These are phyloP conservation scores for Spisula solida DNA, from an alignment of 2,888 invertebrate genomes.

Conservation along the genomic window DNA sequence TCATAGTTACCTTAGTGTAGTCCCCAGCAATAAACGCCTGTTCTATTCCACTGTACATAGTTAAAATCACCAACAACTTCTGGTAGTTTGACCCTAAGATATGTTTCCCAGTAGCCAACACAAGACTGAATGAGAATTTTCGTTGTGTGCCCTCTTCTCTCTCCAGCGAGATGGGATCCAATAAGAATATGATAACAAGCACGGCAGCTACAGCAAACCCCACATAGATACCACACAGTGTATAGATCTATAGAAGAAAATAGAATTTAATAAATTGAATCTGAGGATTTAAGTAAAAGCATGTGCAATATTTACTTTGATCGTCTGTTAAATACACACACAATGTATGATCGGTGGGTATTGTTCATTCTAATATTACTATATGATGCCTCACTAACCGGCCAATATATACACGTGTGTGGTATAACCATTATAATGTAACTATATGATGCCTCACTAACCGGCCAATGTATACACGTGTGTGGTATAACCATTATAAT, in stretches of 20 bases:
- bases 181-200: conserved; percentile 94
- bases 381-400: background rate
- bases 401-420: no score
- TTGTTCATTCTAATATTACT: background rate
- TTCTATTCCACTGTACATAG: conserved; percentile 98
- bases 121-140: conserved; percentile 73
- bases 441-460: background rate
- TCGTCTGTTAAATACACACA: background rate
- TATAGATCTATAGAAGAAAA: conserved; percentile 91
- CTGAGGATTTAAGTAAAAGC: background rate
- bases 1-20: conserved; percentile 88
- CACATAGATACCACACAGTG: conserved; percentile 95
- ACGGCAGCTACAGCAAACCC: conserved; percentile 95
- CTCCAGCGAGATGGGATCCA: conserved; percentile 90
- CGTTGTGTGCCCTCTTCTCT: conserved; percentile 66
- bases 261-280: background rate
- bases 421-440: background rate
- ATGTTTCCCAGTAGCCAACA: conserved; percentile 93
- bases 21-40: conserved; percentile 97
- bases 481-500: no score
- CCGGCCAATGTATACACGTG: background rate
- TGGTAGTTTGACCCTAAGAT: conserved; percentile 95
- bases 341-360: no score
- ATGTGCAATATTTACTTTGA: background rate
- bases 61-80: conserved; percentile 96